Conservation (phyloP, 1,140 invertebrate species). For the Leucophenga varia region DNA sequence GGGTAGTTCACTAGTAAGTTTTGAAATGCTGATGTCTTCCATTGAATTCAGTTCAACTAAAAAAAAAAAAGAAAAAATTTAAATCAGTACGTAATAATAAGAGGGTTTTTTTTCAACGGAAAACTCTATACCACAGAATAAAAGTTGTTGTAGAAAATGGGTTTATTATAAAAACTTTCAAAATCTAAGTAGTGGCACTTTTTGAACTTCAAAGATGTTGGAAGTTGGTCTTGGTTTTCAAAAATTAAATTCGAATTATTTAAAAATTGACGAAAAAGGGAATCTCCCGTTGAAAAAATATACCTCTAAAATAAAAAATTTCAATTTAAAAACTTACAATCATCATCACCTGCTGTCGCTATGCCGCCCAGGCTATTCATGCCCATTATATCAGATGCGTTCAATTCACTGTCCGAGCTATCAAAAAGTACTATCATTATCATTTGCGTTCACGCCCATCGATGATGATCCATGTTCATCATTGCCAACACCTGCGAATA, state of each 20-base stretch:
- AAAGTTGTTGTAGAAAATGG: too few species aligned
- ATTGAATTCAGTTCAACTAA: conserved; percentile 49
- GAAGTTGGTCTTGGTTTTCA: too few species aligned
- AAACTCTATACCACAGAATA: too few species aligned
- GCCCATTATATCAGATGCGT: conserved; percentile 45
- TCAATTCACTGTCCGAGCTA: conserved; percentile 47
- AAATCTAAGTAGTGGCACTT: neutral
- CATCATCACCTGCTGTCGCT: conserved; percentile 31
- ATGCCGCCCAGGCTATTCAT: conserved; percentile 26
- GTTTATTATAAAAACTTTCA: too few species aligned
- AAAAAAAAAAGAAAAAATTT: neutral
- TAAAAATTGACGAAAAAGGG: too few species aligned
- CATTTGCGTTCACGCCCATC: too few species aligned
- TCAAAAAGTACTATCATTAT: conserved; percentile 40
- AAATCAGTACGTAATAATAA: neutral
- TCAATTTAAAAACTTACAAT: conserved; percentile 41
- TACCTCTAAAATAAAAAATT: too few species aligned
- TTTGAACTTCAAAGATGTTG: neutral
- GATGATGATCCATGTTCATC: too few species aligned
- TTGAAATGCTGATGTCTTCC: conserved; percentile 52
- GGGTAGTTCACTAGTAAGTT: conserved; percentile 45
- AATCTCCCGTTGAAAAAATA: too few species aligned
- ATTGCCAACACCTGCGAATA: conserved; percentile 11
- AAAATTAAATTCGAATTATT: neutral
- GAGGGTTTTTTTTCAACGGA: too few species aligned